These are phyloP conservation scores for Anarrhichthys ocellatus DNA, from an alignment of 2,113 vertebrate species.

Conservation along the genomic window DNA sequence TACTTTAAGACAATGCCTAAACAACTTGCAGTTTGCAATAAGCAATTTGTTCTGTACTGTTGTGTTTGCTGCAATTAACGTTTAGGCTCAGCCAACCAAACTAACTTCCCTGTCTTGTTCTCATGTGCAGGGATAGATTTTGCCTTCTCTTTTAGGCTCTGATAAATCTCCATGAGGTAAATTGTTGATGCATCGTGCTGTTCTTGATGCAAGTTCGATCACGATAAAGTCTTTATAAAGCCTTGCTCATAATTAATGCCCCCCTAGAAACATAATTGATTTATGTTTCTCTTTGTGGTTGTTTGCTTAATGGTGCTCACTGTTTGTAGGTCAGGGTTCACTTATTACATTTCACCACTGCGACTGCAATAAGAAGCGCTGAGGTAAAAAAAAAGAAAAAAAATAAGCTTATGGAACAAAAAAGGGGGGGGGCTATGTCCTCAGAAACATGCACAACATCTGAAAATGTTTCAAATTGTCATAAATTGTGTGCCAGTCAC, in stretches of 20 bases:
- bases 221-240: constrained; percentile 25
- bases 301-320: constrained; percentile 19
- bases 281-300: constrained; percentile 36
- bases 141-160: constrained; percentile 5
- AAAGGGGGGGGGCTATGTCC: background rate
- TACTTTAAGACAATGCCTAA: background rate
- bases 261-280: constrained; percentile 34
- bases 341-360: constrained; percentile 8
- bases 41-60: background rate
- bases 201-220: constrained; percentile 19
- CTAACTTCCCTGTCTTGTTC: constrained; percentile 1
- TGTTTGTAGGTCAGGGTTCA: constrained; percentile 27
- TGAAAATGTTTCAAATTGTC: background rate
- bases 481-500: background rate
- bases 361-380: background rate
- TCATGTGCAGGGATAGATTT: constrained; percentile 9
- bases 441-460: background rate
- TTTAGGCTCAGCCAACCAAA: background rate
- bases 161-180: constrained; percentile 41
- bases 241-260: constrained; percentile 43
- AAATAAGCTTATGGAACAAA: background rate
- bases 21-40: background rate
- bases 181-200: constrained; percentile 37
- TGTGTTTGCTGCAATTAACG: constrained; percentile 9
- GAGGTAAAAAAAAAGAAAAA: background rate